Evolutionary conservation across 2,797 vertebrate species (phyloP).

Genomic region (Esox lucius): DNA sequence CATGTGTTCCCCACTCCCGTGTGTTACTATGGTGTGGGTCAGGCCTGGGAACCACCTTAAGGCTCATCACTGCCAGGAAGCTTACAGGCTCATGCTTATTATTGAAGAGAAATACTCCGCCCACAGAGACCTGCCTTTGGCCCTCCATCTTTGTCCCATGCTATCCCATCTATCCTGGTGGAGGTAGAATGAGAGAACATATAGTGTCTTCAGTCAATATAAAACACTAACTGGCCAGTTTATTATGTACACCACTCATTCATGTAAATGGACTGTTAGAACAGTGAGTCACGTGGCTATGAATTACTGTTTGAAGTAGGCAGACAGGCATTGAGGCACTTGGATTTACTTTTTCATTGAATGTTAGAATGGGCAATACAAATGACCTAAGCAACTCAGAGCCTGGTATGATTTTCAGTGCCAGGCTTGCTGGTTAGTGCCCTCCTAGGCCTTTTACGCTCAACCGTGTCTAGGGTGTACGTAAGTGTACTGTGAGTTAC

Average conservation of each 20-base stretch:
- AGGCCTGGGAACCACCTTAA: background rate
- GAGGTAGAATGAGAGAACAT: background rate
- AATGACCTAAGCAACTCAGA: no score
- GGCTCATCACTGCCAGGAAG: background rate
- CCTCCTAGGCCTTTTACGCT: no score
- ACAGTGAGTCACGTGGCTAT: no score
- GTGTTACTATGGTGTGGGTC: background rate
- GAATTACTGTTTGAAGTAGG: no score
- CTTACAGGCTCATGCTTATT: background rate
- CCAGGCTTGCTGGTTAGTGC: no score
- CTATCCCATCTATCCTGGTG: background rate
- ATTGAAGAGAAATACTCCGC: background rate
- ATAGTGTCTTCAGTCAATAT: background rate
- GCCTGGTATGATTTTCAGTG: no score
- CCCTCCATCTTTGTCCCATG: background rate
- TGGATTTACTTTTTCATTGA: no score
- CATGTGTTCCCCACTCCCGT: background rate
- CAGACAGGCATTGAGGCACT: no score
- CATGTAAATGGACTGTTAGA: no score
- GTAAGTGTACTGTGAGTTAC: background rate
- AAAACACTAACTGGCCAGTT: background rate
- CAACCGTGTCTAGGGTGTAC: no score
- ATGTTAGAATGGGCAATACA: no score
- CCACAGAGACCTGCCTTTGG: background rate
- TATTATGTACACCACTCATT: no score